phyloP scores from a whole-genome alignment of 2,797 vertebrate species.

The Cuniculus paca region DNA sequence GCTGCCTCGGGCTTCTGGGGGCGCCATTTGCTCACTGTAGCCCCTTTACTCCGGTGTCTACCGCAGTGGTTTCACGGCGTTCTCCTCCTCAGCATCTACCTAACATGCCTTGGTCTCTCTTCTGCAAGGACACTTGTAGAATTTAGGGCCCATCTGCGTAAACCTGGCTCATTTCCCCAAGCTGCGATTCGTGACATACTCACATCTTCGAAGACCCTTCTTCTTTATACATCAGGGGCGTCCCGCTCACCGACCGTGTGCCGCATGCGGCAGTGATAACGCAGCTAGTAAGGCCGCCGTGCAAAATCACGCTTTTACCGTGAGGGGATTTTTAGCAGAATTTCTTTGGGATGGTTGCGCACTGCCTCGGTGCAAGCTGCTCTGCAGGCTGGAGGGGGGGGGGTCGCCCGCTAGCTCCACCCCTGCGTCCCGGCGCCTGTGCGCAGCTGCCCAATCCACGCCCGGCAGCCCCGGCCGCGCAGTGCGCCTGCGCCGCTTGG shows the following conservation, averaged over 20 bases:
- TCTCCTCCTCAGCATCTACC: background rate
- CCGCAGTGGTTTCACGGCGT: background rate
- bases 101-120: background rate
- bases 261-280: background rate
- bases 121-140: background rate
- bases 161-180: background rate
- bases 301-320: background rate
- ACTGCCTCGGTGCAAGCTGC: background rate
- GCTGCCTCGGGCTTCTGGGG: background rate
- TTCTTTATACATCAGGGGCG: background rate
- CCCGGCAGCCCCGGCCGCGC: too few relatives aligned
- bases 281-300: background rate
- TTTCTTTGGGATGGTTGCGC: background rate
- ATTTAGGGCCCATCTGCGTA: background rate
- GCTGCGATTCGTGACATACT: background rate
- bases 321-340: background rate
- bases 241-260: too few relatives aligned
- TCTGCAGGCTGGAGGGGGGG: background rate
- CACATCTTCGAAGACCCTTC: background rate
- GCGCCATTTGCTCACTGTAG: background rate
- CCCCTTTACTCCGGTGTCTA: too few relatives aligned
- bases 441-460: background rate
- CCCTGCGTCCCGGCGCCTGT: background rate
- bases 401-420: background rate
- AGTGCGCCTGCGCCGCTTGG: background rate